Evolutionary conservation across 2,797 vertebrate genomes (phyloP).

Genomic region (Dallia pectoralis): DNA sequence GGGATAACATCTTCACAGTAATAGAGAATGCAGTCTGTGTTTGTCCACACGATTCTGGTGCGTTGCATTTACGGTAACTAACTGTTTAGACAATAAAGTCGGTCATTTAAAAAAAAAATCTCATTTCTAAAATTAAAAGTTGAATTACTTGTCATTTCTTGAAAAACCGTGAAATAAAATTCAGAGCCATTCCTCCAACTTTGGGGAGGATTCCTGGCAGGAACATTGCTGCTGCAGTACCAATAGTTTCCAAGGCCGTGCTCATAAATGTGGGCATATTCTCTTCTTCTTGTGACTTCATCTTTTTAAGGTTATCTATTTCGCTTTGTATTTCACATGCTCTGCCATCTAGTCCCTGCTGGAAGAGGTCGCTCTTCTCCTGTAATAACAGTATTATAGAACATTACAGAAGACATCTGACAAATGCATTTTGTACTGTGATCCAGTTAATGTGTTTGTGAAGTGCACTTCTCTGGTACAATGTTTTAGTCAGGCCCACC

Average conservation of each 20-base stretch:
- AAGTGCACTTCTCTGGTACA: neutral
- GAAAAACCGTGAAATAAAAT: neutral
- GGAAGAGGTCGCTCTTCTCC: neutral
- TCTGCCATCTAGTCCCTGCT: neutral
- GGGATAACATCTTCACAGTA: no score
- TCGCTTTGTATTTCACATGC: neutral
- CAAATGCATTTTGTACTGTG: neutral
- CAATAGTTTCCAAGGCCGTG: neutral
- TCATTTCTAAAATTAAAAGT: no score
- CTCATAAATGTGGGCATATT: neutral
- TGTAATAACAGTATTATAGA: neutral
- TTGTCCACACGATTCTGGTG: no score
- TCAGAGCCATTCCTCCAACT: neutral
- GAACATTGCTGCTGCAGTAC: neutral
- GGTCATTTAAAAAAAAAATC: no score
- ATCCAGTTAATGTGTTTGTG: no score
- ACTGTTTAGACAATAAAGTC: no score
- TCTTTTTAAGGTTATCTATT: neutral
- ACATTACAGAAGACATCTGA: neutral
- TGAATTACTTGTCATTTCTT: no score
- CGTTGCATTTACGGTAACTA: no score
- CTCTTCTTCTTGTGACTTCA: neutral
- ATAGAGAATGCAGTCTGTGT: no score
- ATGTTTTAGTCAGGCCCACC: neutral
- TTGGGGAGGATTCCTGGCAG: constrained; percentile 6